Base-by-base conservation (phyloP, 2,888 invertebrate species). In the Dione juno region DNA sequence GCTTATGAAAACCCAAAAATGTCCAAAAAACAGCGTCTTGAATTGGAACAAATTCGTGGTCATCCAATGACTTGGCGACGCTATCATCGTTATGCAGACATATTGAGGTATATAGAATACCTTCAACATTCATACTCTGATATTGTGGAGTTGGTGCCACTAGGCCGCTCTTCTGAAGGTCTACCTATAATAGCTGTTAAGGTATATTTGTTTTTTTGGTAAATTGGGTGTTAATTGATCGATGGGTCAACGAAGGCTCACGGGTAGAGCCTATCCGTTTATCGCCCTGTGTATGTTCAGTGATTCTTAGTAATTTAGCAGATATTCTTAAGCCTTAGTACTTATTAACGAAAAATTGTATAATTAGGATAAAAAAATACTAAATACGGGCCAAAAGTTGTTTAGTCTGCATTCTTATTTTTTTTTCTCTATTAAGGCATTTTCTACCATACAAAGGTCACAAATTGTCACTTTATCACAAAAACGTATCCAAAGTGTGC, bases 141-240 rank as follows among this genome's bases (percentile, higher is more conserved):
- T 57, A 81, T 95, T 5, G 94, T 96, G 0, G 95, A 96, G 74
- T 86, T 96, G 1, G 90, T 95, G 70, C 96, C 96, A 2, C 94
- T 97, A 52, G 97, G 97, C 0, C 93, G 94, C 70, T 96, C 96
- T 37, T 95, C 94, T 45, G 96, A 97, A 84, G 96, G 96, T 0
- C 93, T 96, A 28, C 95, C 96, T 0, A 84, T 97, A 63, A 94
- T 96, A 69, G 94, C 96, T 53, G 94, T 95, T 0, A 97, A 96
- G 93, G 94, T 97, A 82, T 37, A 16, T 19, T 40, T 14, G 10
- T 14, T 48, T 7, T 1, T 50, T 50, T 0, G 11, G 11, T 19
- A 19, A 19, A 13, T 6, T 11, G 9, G n/a, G 6, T 50, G 19
- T 50, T 0, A 1, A 9, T 50, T 19, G 11, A 19, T 50, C 11